phyloP scores from a whole-genome alignment of 1,140 invertebrate genomes.

The Caenorhabditis briggsae region DNA sequence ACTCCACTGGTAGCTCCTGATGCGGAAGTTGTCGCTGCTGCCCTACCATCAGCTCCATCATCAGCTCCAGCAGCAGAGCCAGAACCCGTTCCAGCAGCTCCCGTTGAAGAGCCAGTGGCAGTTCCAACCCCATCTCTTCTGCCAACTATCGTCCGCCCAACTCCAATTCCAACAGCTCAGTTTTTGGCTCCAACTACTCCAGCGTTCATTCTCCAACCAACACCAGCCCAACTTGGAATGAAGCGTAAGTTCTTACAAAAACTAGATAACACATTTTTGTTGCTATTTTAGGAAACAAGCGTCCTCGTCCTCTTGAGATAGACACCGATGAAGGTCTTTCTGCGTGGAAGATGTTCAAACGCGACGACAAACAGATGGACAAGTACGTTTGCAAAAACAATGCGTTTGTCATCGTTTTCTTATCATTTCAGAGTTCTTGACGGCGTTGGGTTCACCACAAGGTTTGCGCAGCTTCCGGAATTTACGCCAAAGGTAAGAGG shows the following conservation, averaged over 20 bases:
- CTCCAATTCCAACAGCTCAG: constrained; percentile 29
- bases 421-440: constrained; percentile 50
- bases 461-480: constrained; percentile 52
- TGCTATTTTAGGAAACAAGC: constrained; percentile 18
- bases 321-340: constrained; percentile 6
- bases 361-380: constrained; percentile 7
- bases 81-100: not conserved
- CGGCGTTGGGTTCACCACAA: constrained; percentile 42
- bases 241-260: not conserved
- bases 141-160: not conserved
- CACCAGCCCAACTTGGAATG: constrained; percentile 49
- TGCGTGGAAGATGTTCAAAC: constrained; percentile 13
- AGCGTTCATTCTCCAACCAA: constrained; percentile 46
- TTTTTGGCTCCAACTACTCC: constrained; percentile 19
- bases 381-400: not conserved
- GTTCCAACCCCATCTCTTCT: not conserved
- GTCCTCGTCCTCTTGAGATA: not conserved
- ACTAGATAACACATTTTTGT: not conserved
- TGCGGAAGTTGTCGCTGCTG: too few relatives aligned
- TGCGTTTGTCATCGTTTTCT: constrained; percentile 13
- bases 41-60: too few relatives aligned
- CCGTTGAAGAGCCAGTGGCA: not conserved
- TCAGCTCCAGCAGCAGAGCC: not conserved
- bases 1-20: too few relatives aligned
- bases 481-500: constrained; percentile 48